Base-by-base conservation (phyloP, 2,888 invertebrate genomes). In the Thecocarcelia acutangulata region DNA sequence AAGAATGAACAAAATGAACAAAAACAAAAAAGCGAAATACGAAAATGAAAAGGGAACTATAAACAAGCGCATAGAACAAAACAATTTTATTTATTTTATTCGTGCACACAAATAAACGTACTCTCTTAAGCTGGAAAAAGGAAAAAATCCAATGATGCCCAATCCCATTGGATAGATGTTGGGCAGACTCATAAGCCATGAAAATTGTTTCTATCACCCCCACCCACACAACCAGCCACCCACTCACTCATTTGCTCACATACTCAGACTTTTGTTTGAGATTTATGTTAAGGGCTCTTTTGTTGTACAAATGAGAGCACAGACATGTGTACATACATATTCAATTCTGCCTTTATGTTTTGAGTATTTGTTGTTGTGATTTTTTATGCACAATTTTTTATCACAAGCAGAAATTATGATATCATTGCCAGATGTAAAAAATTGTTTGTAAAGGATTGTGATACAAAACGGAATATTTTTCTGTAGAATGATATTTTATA, bases 131-230 rank as follows among this genome's bases (percentile, higher is more conserved):
- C 37, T 21, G 59, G 58, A 21, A 64, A 19, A 68, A 21, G 15
- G 15, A 44, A 63, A 40, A 63, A 17, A 76, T 21, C 61, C 59
- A 66, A 74, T 70, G 74, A 82, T 78, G 70, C 74, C 74, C 82
- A 82, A 78, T 82, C 78, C 78, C 78, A 78, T 82, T 82, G 82
- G 78, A 72, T 59, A 33, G 6, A 66, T 66, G 44, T 52, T 78
- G 78, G 72, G 82, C 64, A 82, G 74, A 56, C 70, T 75, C 59
- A 66, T 48, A 61, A 48, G 40, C 50, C 48, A 44, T 37, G 17
- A 12, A 44, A 44, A 44, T 21, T 63, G 33, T 46, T 42, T 42
- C 42, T 42, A 42, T 59, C 48, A 52, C 50, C 58, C 50, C 58
- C 50, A 64, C 37, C 28, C 33, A 58, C 37, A 59, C 64, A 44